Evolutionary conservation across 2,797 vertebrate genomes (phyloP).

Genomic region (Syngnathus acus): DNA sequence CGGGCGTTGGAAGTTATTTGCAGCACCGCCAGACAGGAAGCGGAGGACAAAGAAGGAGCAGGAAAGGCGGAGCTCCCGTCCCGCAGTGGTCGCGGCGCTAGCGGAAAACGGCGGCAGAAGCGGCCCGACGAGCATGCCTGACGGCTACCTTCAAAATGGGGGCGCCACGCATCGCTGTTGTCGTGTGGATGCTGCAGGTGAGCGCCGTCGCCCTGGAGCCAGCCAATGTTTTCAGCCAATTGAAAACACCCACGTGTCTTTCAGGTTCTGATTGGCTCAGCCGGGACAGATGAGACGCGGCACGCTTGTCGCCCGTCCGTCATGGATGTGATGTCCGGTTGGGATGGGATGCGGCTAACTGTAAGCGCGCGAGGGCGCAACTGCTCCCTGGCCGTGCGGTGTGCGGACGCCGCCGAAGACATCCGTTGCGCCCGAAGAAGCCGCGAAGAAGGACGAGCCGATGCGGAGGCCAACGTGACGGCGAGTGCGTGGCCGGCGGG

Average conservation of each 20-base stretch:
- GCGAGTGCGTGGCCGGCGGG: background rate
- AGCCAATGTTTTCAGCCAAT: background rate
- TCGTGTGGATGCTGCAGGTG: background rate
- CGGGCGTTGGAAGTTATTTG: background rate
- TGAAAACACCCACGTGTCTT: background rate
- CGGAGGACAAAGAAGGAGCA: constrained; percentile 2
- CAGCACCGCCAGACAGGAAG: background rate
- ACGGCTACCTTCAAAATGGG: background rate
- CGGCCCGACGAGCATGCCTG: background rate
- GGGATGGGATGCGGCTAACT: constrained; percentile 40
- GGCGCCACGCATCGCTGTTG: background rate
- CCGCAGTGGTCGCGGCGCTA: background rate
- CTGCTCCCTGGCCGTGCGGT: constrained; percentile 49
- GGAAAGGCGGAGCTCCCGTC: constrained; percentile 3
- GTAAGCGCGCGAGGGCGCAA: constrained; percentile 30
- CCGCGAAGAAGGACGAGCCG: constrained; percentile 8
- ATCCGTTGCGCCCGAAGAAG: constrained; percentile 14
- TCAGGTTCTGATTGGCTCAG: constrained; percentile 32
- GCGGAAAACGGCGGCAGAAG: background rate
- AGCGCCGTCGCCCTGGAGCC: background rate
- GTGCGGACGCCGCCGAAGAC: constrained; percentile 16
- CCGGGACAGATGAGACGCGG: constrained; percentile 18
- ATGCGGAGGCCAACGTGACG: background rate
- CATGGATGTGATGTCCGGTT: constrained; percentile 8
- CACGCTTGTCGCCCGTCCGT: constrained; percentile 42